Evolutionary conservation across 1,140 invertebrate genomes (phyloP).

Genomic region (Drosophila biarmipes): DNA sequence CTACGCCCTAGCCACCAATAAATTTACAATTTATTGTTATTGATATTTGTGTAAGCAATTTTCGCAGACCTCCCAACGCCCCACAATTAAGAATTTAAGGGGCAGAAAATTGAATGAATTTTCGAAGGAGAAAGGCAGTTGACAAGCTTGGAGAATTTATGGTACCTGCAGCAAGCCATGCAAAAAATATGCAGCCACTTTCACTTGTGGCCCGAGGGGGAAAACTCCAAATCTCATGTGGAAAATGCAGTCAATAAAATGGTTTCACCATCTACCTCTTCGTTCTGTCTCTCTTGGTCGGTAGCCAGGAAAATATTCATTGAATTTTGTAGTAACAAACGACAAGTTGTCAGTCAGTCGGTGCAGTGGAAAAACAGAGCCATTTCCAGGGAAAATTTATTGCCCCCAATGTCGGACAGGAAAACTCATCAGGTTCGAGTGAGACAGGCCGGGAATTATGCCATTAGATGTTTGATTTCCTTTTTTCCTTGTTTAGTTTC

Average conservation of each 20-base stretch:
- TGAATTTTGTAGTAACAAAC: conserved; percentile 78
- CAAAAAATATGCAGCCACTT: conserved; percentile 60
- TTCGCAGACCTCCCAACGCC: background rate
- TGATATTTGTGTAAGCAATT: conserved; percentile 76
- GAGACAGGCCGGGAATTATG: conserved; percentile 37
- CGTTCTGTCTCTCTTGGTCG: conserved; percentile 12
- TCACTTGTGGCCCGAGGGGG: conserved; percentile 33
- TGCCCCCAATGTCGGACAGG: conserved; percentile 28
- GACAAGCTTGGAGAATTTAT: conserved; percentile 60
- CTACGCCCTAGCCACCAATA: conserved; percentile 45
- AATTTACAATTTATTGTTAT: conserved; percentile 80
- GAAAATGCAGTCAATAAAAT: conserved; percentile 66
- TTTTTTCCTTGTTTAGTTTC: conserved; percentile 6
- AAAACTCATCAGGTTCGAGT: conserved; percentile 29
- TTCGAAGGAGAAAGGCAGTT: conserved; percentile 38
- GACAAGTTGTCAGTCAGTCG: conserved; percentile 64
- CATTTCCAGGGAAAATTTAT: conserved; percentile 61
- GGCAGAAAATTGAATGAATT: conserved; percentile 46
- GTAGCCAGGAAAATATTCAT: conserved; percentile 68
- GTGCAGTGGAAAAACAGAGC: conserved; percentile 26
- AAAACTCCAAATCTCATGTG: conserved; percentile 44
- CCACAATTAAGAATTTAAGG: conserved; percentile 71
- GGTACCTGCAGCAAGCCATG: conserved; percentile 43
- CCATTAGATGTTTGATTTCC: conserved; percentile 45
- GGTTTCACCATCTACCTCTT: conserved; percentile 13